These are phyloP conservation scores for Aurelia aurita DNA, from an alignment of 30 jellyfish, hydroid and myxozoan species.

Conservation along the genomic window DNA sequence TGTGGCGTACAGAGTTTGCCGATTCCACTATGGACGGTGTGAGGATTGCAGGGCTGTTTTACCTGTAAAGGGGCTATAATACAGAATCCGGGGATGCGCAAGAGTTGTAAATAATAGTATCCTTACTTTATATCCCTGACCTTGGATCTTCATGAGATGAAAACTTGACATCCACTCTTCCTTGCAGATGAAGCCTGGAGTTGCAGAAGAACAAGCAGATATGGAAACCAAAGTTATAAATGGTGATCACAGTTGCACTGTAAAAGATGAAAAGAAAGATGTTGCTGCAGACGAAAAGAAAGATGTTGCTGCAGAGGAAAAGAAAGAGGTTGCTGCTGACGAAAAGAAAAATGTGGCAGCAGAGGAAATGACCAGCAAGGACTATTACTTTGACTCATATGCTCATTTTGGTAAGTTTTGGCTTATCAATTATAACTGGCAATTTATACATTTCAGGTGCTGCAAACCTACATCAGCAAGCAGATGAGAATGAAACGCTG, in stretches of 20 bases:
- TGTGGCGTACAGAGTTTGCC: too few species aligned
- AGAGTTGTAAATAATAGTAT: too few species aligned
- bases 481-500: too few species aligned
- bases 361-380: constrained; percentile 99
- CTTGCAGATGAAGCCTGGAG: constrained; percentile 49
- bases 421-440: too few species aligned
- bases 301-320: constrained; percentile 69
- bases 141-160: too few species aligned
- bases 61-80: too few species aligned
- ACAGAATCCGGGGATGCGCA: too few species aligned
- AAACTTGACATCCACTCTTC: background rate
- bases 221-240: background rate
- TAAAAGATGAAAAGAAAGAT: constrained; percentile 28
- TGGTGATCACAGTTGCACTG: constrained; percentile 52
- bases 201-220: constrained; percentile 23
- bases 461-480: too few species aligned
- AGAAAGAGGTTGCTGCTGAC: constrained; percentile 35
- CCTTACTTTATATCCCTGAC: too few species aligned
- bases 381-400: constrained; percentile 96
- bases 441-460: too few species aligned
- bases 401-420: constrained; percentile 94
- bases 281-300: constrained; percentile 14
- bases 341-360: constrained; percentile 46
- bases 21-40: too few species aligned
- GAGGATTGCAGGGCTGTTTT: too few species aligned